Percentiles rank a stretch among this genome's conserved stretches.
phyloP scores from a whole-genome alignment of 2,113 vertebrate species.

The Raja brachyura region DNA sequence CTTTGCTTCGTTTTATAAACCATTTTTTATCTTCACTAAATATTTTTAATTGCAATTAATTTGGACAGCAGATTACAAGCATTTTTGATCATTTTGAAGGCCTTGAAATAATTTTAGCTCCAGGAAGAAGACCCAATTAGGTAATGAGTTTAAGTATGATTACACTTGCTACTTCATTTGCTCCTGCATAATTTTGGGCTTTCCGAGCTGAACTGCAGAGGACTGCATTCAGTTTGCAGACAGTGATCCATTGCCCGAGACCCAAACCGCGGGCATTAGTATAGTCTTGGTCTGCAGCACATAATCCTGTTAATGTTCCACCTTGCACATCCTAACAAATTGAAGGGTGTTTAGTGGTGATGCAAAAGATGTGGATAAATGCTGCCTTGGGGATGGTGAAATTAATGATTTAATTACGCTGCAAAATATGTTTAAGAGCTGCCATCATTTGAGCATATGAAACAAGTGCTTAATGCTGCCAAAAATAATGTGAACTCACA shows the following conservation, averaged over 20 bases:
- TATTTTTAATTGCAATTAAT: not conserved
- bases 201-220: not conserved
- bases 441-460: not conserved
- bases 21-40: not conserved
- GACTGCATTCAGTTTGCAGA: too few relatives aligned
- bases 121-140: not conserved
- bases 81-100: not conserved
- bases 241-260: not conserved
- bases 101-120: not conserved
- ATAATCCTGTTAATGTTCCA: not conserved
- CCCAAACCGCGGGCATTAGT: not conserved
- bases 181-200: not conserved
- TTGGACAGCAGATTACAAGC: not conserved
- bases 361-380: not conserved
- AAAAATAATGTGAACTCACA: not conserved
- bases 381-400: not conserved
- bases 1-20: not conserved
- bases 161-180: not conserved
- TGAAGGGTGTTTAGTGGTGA: not conserved
- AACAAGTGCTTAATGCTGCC: not conserved
- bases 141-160: too few relatives aligned
- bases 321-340: not conserved
- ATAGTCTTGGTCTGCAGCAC: not conserved
- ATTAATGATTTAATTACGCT: not conserved
- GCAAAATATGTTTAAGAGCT: not conserved